Percentiles rank a stretch among this genome's conserved stretches.
These are phyloP conservation scores for Spea bombifrons DNA, from an alignment of 2,113 vertebrate species.

Conservation along the genomic window DNA sequence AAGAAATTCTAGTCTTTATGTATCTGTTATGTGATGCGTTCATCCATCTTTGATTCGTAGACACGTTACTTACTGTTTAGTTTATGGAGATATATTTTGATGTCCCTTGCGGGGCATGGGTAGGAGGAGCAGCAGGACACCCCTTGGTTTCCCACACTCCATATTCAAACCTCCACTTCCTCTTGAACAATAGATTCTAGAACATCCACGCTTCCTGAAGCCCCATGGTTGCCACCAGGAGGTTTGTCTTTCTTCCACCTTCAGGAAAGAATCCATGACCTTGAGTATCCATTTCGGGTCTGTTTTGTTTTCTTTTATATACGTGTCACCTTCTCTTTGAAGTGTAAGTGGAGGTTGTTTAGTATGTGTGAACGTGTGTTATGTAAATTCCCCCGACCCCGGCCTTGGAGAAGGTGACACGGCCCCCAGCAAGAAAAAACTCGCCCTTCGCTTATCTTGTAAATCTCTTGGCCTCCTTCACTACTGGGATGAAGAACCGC, in stretches of 20 bases:
- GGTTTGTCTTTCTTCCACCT: not conserved
- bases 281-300: not conserved
- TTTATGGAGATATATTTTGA: too few species aligned
- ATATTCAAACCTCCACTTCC: not conserved
- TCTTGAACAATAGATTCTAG: not conserved
- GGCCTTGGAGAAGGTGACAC: not conserved
- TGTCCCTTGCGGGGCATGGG: too few species aligned
- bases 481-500: not conserved
- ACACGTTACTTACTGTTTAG: too few species aligned
- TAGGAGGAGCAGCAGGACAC: too few species aligned
- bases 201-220: not conserved
- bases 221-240: not conserved
- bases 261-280: not conserved
- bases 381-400: slow-evolving; percentile 7
- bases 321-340: slow-evolving; percentile 5
- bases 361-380: not conserved
- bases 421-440: not conserved
- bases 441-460: slow-evolving; percentile 13
- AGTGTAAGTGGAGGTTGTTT: not conserved
- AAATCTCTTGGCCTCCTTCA: not conserved
- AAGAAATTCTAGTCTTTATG: too few species aligned
- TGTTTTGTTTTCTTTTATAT: not conserved
- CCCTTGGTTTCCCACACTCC: not conserved
- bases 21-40: too few species aligned
- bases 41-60: too few species aligned